These are phyloP conservation scores for Neodiprion lecontei DNA, from an alignment of 1,140 invertebrate genomes.

Conservation along the genomic window DNA sequence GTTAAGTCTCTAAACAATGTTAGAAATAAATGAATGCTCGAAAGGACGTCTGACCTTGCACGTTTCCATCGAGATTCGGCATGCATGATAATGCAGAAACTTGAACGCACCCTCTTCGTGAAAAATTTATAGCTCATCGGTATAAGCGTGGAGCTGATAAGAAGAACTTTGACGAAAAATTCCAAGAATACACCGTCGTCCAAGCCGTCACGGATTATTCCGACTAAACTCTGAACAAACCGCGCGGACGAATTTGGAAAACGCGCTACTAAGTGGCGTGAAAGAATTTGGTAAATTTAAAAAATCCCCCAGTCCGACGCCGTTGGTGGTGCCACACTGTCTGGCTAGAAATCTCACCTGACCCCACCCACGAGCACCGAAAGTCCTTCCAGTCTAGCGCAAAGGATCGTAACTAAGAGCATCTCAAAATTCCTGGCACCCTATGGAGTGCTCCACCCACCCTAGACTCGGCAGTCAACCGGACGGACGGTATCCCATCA, in stretches of 20 bases:
- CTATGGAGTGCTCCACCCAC: constrained; percentile 36
- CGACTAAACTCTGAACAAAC: no score
- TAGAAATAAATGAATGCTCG: background rate
- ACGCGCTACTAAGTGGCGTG: background rate
- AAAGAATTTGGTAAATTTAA: background rate
- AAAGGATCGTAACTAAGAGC: constrained; percentile 34
- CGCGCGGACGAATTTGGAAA: no score
- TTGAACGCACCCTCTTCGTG: no score
- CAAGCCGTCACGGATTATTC: no score
- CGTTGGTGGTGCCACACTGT: constrained; percentile 41
- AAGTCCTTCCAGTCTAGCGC: constrained; percentile 28
- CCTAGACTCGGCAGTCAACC: background rate
- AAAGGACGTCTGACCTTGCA: background rate
- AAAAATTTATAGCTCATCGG: no score
- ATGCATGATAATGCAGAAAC: no score
- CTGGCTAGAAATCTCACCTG: constrained; percentile 30
- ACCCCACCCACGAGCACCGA: constrained; percentile 5
- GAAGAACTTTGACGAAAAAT: no score
- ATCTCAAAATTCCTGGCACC: constrained; percentile 46
- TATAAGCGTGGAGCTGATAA: no score
- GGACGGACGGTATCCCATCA: background rate
- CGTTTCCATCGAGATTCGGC: no score
- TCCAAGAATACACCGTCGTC: no score
- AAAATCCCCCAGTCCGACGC: constrained; percentile 21
- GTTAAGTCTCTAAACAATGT: background rate